These are phyloP conservation scores for Tethya wilhelma DNA, from an alignment of 37 sponge, comb jelly and placozoan genomes.

Conservation along the genomic window DNA sequence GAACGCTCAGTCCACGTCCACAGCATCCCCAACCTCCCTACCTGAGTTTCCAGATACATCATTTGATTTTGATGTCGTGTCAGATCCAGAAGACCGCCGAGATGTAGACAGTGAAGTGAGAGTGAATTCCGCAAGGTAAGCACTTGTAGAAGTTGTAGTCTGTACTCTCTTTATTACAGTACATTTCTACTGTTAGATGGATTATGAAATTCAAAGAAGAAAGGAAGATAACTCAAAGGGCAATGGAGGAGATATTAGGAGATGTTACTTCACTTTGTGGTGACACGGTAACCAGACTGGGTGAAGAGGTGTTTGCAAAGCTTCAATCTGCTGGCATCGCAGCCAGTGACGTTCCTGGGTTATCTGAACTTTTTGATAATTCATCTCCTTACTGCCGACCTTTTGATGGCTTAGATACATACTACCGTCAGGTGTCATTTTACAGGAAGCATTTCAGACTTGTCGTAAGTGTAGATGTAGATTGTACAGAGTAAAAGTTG, in stretches of 20 bases:
- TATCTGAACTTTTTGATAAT: not conserved
- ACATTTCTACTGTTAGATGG: too few species aligned
- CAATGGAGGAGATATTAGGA: not conserved
- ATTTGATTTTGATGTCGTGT: too few species aligned
- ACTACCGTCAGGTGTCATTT: slow-evolving; percentile 1
- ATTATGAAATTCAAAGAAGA: not conserved
- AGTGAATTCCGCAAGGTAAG: too few species aligned
- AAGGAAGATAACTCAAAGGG: not conserved
- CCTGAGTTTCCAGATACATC: too few species aligned
- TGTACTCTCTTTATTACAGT: too few species aligned
- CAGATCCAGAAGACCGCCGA: too few species aligned
- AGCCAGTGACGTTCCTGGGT: not conserved
- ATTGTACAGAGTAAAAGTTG: not conserved
- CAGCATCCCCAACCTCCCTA: too few species aligned
- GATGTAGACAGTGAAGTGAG: too few species aligned
- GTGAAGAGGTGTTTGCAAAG: not conserved
- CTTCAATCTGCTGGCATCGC: slow-evolving; percentile 1
- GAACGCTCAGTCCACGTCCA: not conserved
- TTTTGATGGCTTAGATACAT: slow-evolving; percentile 17
- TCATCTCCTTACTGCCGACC: not conserved
- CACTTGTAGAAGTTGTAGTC: too few species aligned
- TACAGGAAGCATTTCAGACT: not conserved
- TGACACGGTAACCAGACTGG: not conserved
- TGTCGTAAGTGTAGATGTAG: not conserved
- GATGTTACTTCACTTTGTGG: not conserved